Percentiles rank a stretch among this genome's conserved stretches.
Evolutionary conservation across 2,113 vertebrate species (phyloP).

Genomic region (Procavia capensis): DNA sequence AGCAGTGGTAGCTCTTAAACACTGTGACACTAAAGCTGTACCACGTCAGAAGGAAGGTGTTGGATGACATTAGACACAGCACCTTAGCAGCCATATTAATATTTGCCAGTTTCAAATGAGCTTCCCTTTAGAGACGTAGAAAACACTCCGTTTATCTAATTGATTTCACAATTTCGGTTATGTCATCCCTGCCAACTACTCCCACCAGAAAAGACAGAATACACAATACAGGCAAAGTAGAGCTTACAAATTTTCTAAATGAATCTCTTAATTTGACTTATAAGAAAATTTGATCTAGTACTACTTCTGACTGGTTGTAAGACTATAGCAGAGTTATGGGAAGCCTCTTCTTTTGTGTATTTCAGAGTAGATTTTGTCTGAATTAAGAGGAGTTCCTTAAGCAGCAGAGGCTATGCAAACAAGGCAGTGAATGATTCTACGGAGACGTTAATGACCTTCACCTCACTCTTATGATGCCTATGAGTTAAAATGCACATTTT

Average conservation of each 20-base stretch:
- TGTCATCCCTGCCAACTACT: neutral
- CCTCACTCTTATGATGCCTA: neutral
- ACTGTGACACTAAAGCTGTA: too few relatives aligned
- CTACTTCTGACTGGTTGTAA: neutral
- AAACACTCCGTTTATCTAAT: neutral
- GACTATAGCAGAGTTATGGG: neutral
- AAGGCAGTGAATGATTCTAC: neutral
- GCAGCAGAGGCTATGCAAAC: neutral
- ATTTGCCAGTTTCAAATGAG: neutral
- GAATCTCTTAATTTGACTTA: neutral
- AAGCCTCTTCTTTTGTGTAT: neutral
- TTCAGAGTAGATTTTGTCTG: neutral
- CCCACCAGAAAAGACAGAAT: neutral
- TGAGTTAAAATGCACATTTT: neutral
- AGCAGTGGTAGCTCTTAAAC: too few relatives aligned
- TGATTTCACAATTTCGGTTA: neutral
- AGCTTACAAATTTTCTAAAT: neutral
- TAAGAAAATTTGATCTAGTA: neutral
- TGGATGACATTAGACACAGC: too few relatives aligned
- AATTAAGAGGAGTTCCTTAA: neutral
- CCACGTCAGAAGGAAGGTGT: neutral
- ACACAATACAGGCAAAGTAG: neutral
- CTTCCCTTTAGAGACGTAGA: neutral
- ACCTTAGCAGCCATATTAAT: neutral
- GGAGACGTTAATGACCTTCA: neutral